Base-by-base conservation (phyloP, 2,888 invertebrate genomes). In the Lasioglossum vierecki region DNA sequence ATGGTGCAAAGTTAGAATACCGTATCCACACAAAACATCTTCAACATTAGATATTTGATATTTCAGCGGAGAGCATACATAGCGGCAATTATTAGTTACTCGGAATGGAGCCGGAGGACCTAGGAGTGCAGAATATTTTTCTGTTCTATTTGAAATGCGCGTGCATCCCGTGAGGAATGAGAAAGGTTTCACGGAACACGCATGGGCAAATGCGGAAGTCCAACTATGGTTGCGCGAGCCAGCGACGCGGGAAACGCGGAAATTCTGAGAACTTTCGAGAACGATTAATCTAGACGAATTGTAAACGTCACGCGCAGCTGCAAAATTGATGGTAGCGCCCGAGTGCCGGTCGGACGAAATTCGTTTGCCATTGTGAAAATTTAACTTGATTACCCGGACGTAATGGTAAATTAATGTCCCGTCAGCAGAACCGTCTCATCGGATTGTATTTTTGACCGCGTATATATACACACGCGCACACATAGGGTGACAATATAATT, bases 221-320 rank as follows among this genome's bases (percentile, higher is more conserved):
- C 70, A 41, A 68, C 57, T 35, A 73, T 80, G 70, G 49, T 77
- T 70, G n/a, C 30, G 49, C 76, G 63, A 80, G 80, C 74, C 60
- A 82, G 76, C 74, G 73, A 74, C 75, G 80, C 74, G 80, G 73
- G 88, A 87, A 80, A 74, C 79, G 80, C 76, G 72, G 82, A 88
- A 79, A 88, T 89, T 80, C 87, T 84, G 82, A 85, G 90, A 90
- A 88, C 90, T 86, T 84, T 79, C 82, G 80, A 44, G 84, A 87
- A 86, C 89, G 84, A 89, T 89, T 89, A 90, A 90, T 90, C 83
- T 80, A 79, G 77, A 79, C 88, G 88, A 90, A 89, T 88, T 87
- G 88, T 89, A 87, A 83, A 89, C 82, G 92, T 91, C 92, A 90
- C 83, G 83, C 84, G 88, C 90, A 92, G 87, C 88, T 87, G 90